Evolutionary conservation across 2,113 vertebrate species (phyloP).

Genomic region (Oxygymnocypris stewartii): DNA sequence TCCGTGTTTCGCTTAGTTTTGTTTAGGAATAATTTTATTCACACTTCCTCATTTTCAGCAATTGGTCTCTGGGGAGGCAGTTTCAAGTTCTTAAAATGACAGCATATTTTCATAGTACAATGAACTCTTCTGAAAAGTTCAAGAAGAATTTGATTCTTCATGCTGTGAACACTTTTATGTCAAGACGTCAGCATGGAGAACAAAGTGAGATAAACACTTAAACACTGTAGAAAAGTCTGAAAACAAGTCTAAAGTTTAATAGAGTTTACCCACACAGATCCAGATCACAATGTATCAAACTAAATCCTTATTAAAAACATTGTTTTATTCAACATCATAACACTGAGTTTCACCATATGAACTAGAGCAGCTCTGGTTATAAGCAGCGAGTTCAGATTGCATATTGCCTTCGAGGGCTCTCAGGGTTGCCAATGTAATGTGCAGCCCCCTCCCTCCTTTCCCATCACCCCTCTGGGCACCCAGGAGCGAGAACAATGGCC

Average conservation of each 20-base stretch:
- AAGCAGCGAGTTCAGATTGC: constrained; percentile 28
- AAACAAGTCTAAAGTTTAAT: not conserved
- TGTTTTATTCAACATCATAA: not conserved
- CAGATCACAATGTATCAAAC: not conserved
- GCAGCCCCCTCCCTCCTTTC: constrained; percentile 44
- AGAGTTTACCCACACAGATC: not conserved
- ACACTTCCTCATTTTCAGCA: constrained; percentile 9
- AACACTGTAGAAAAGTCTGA: not conserved
- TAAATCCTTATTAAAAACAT: not conserved
- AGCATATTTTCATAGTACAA: not conserved
- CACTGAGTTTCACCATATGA: not conserved
- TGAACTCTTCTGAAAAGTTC: not conserved
- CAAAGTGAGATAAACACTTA: constrained; percentile 1
- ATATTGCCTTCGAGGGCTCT: constrained; percentile 38
- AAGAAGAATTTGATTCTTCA: not conserved
- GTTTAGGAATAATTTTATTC: not conserved
- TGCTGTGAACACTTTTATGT: not conserved
- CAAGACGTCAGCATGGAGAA: constrained; percentile 4
- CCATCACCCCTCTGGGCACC: constrained; percentile 43
- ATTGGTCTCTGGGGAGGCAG: not conserved
- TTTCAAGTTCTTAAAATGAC: not conserved
- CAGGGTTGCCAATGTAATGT: constrained; percentile 43
- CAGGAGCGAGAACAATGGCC: constrained; percentile 54
- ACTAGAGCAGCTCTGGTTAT: not conserved
- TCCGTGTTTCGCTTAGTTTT: not conserved